These are phyloP conservation scores for Callimorpha dominula DNA, from an alignment of 2,888 invertebrate species.

Conservation along the genomic window DNA sequence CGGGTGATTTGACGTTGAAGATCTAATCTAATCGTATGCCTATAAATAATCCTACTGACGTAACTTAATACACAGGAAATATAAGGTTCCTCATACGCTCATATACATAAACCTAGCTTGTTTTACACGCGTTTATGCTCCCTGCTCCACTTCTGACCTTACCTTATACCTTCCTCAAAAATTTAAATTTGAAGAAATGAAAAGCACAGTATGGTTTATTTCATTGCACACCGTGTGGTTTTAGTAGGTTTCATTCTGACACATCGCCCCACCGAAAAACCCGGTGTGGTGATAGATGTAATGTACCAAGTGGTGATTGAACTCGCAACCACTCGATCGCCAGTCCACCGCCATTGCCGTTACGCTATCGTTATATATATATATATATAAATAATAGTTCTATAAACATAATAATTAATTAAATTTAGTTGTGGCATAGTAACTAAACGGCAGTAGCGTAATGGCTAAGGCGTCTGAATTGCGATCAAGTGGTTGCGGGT, in stretches of 20 bases:
- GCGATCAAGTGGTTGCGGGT: no score
- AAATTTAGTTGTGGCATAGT: neutral
- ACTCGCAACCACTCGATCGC: neutral
- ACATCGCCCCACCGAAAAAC: no score
- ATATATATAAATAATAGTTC: neutral
- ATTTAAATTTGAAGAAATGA: no score
- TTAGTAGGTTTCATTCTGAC: no score
- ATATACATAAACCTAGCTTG: neutral
- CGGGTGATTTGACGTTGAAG: slow-evolving; percentile 23
- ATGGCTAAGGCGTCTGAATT: no score
- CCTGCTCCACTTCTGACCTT: neutral
- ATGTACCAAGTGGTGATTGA: no score
- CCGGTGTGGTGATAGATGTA: no score
- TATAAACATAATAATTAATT: neutral
- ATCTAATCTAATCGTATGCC: slow-evolving; percentile 36
- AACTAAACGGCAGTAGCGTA: no score
- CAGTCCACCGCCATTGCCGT: neutral
- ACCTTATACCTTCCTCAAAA: no score
- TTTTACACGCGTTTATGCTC: neutral
- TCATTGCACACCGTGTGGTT: no score
- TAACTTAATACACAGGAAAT: slow-evolving; percentile 27
- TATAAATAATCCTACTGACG: slow-evolving; percentile 28
- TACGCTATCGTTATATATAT: neutral
- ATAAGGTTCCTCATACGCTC: slow-evolving; percentile 1
- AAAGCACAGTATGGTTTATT: no score